phyloP scores from a whole-genome alignment of 2,888 invertebrate species.

The Cartodere bifasciata region DNA sequence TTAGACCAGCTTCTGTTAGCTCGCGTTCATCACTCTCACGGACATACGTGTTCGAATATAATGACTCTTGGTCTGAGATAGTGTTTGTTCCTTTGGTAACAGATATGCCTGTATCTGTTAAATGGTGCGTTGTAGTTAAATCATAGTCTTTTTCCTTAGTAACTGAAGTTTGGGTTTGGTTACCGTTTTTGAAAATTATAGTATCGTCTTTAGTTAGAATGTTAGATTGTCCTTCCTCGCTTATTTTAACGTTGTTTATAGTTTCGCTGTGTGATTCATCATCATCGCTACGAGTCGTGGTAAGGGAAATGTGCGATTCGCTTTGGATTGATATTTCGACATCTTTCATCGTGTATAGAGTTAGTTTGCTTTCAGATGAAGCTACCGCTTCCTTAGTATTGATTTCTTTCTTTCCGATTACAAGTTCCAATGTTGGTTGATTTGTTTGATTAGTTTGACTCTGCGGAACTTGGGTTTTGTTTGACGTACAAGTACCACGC shows the following conservation, averaged over 20 bases:
- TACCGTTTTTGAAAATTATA: too few relatives aligned
- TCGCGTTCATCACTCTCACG: slow-evolving; percentile 38
- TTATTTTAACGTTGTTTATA: too few relatives aligned
- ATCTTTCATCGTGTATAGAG: slow-evolving; percentile 39
- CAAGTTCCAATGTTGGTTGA: slow-evolving; percentile 35
- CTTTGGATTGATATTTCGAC: slow-evolving; percentile 43
- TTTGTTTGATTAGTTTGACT: slow-evolving; percentile 10
- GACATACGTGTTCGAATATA: too few relatives aligned
- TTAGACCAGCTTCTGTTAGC: slow-evolving; percentile 42
- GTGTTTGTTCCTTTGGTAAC: slow-evolving; percentile 38
- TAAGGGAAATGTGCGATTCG: slow-evolving; percentile 41
- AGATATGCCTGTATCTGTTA: slow-evolving; percentile 43
- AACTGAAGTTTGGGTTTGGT: too few relatives aligned
- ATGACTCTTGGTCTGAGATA: slow-evolving; percentile 27
- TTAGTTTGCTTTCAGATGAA: slow-evolving; percentile 39
- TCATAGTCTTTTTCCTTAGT: too few relatives aligned
- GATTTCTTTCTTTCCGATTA: slow-evolving; percentile 41
- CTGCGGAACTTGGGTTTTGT: slow-evolving; percentile 16
- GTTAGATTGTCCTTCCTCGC: too few relatives aligned
- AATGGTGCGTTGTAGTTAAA: slow-evolving; percentile 38
- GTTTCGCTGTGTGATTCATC: too few relatives aligned
- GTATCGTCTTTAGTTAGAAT: too few relatives aligned
- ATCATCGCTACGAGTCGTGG: too few relatives aligned
- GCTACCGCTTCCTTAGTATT: slow-evolving; percentile 39
- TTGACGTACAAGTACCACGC: slow-evolving; percentile 33